Conservation (phyloP, 2,888 invertebrate genomes). For the Crossocerus cetratus region DNA sequence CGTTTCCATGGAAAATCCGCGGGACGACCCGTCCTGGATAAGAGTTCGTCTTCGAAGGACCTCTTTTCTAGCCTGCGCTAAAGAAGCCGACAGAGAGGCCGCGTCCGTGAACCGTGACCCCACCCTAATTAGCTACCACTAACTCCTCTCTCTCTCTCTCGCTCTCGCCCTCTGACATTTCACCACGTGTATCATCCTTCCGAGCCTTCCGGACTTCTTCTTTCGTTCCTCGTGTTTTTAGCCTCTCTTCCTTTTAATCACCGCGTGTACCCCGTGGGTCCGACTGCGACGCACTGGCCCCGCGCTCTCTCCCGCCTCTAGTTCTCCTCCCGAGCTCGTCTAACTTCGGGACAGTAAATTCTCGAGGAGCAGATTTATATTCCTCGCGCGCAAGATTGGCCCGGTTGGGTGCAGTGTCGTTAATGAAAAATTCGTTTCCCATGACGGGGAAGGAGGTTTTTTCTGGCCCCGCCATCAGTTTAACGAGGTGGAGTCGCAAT, state of each 20-base stretch:
- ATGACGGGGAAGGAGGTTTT: conserved; percentile 32
- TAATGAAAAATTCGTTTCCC: conserved; percentile 37
- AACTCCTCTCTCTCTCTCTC: conserved; percentile 28
- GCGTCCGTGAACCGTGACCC: conserved; percentile 67
- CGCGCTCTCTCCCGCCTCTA: too few species aligned
- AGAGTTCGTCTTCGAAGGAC: conserved; percentile 39
- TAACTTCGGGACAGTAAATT: not conserved
- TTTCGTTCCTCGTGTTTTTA: not conserved
- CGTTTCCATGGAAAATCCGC: conserved; percentile 64
- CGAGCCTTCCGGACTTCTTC: not conserved
- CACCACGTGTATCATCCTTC: conserved; percentile 54
- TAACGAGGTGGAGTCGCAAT: conserved; percentile 4
- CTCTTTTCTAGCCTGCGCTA: conserved; percentile 49
- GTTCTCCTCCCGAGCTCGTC: too few species aligned
- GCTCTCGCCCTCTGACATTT: conserved; percentile 56
- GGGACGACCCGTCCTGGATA: not conserved
- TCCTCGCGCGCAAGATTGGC: conserved; percentile 8
- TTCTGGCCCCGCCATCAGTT: conserved; percentile 12
- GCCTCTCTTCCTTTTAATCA: conserved; percentile 1
- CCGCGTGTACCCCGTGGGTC: not conserved
- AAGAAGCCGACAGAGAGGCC: conserved; percentile 63
- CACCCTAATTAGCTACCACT: conserved; percentile 69
- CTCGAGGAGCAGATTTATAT: conserved; percentile 37
- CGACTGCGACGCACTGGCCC: too few species aligned
- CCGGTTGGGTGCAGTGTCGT: too few species aligned